These are phyloP conservation scores for Junonia oenone DNA, from an alignment of 2,888 invertebrate species.

Conservation along the genomic window DNA sequence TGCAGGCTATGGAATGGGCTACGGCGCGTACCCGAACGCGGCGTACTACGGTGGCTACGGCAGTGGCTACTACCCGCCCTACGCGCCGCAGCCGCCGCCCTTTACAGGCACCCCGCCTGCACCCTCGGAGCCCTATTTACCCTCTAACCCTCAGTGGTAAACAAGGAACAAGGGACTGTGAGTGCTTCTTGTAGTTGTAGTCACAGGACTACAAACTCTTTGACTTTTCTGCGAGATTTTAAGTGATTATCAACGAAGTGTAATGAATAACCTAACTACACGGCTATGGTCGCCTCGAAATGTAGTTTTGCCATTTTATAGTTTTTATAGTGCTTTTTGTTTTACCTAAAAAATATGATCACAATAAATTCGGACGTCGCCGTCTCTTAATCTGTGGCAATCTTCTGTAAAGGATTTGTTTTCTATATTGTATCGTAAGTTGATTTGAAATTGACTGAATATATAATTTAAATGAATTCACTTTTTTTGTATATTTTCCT, in stretches of 20 bases:
- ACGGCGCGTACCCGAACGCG: conserved; percentile 63
- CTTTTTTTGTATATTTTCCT: conserved; percentile 6
- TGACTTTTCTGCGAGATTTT: conserved; percentile 19
- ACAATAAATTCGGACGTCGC: conserved; percentile 28
- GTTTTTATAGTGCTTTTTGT: conserved; percentile 18
- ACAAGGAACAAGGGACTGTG: background rate
- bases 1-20: conserved; percentile 66
- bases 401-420: conserved; percentile 10
- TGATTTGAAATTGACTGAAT: background rate
- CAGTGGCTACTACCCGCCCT: conserved; percentile 69
- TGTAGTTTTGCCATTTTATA: conserved; percentile 24
- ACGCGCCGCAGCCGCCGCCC: conserved; percentile 51
- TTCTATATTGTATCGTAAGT: background rate
- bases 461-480: background rate
- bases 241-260: conserved; percentile 18
- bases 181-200: background rate
- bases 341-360: conserved; percentile 13
- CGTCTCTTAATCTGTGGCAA: conserved; percentile 22
- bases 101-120: conserved; percentile 37
- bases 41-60: conserved; percentile 80
- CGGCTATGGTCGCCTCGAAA: conserved; percentile 4
- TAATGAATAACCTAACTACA: no score
- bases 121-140: conserved; percentile 32
- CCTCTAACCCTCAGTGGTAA: conserved; percentile 27
- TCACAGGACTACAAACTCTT: conserved; percentile 3